Conservation (phyloP, 2,888 invertebrate species). For the Pecten maximus region DNA sequence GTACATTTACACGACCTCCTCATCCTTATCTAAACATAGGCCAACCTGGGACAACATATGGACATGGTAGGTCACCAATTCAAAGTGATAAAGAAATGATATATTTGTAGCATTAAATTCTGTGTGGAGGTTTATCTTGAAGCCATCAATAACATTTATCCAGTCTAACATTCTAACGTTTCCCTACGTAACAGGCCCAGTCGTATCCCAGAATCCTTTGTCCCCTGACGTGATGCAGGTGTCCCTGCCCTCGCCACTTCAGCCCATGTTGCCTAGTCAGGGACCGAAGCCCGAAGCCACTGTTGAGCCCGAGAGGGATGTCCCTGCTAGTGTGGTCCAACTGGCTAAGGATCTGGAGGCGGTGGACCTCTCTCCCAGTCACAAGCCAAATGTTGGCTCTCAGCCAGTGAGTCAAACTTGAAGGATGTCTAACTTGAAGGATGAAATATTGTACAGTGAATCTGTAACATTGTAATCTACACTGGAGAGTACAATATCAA, state of each 20-base stretch:
- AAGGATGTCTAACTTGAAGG: too few relatives aligned
- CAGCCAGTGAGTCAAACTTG: not conserved
- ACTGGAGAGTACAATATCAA: too few relatives aligned
- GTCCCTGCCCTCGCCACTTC: not conserved
- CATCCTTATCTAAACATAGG: not conserved
- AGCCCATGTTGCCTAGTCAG: not conserved
- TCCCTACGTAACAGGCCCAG: not conserved
- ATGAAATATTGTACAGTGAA: too few relatives aligned
- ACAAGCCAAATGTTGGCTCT: not conserved
- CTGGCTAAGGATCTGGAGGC: not conserved
- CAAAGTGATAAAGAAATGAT: too few relatives aligned
- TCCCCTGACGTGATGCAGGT: not conserved
- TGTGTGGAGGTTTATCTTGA: too few relatives aligned
- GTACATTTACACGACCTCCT: not conserved
- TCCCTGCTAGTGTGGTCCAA: not conserved
- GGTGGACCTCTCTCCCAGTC: not conserved
- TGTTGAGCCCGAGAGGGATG: not conserved
- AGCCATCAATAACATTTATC: too few relatives aligned
- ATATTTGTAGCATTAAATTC: too few relatives aligned
- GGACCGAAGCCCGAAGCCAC: not conserved
- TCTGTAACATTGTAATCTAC: too few relatives aligned
- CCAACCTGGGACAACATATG: not conserved
- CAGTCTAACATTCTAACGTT: too few relatives aligned
- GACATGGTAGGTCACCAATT: not conserved
- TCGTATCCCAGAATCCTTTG: not conserved